phyloP scores from a whole-genome alignment of 2,113 vertebrate genomes.

The Pipa parva region DNA sequence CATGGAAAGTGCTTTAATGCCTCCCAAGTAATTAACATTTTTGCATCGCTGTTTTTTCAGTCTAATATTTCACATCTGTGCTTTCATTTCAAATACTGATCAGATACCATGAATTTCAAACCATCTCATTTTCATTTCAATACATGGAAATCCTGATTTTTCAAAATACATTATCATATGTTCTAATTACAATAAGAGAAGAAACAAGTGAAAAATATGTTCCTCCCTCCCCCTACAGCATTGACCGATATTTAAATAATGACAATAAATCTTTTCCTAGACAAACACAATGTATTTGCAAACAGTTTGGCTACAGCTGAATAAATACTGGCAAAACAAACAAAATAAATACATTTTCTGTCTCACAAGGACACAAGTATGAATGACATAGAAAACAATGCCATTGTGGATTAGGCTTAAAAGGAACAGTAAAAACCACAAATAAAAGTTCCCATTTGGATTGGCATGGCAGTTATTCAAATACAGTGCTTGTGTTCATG shows the following conservation, averaged over 20 bases:
- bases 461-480: no score
- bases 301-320: no score
- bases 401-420: no score
- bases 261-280: neutral
- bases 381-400: no score
- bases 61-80: constrained; percentile 35
- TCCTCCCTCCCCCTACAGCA: no score
- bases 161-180: constrained; percentile 33
- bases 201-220: neutral
- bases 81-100: constrained; percentile 29
- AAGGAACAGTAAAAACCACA: no score
- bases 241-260: constrained; percentile 2
- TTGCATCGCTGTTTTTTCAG: constrained; percentile 13
- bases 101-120: constrained; percentile 35
- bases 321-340: no score
- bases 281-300: neutral
- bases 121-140: constrained; percentile 15
- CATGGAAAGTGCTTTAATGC: constrained; percentile 25
- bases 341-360: no score
- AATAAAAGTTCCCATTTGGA: no score
- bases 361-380: no score
- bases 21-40: constrained; percentile 10
- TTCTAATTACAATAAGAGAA: constrained; percentile 10
- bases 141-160: constrained; percentile 22
- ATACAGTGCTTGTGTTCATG: no score